phyloP scores from a whole-genome alignment of 2,888 invertebrate species.

The Phalera bucephala region DNA sequence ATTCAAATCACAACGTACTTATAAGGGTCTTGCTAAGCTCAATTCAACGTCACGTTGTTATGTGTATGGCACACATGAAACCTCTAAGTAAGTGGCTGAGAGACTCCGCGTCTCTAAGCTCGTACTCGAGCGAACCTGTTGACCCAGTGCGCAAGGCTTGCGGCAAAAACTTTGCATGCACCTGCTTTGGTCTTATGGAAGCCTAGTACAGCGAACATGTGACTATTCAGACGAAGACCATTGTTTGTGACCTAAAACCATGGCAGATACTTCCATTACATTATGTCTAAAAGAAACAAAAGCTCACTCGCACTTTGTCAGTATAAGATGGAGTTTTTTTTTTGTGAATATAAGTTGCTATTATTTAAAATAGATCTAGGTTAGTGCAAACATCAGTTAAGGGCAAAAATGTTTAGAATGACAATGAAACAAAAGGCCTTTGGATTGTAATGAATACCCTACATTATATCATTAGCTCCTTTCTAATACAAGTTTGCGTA shows the following conservation, averaged over 20 bases:
- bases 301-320: too few relatives aligned
- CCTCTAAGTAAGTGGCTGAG: constrained; percentile 68
- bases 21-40: constrained; percentile 25
- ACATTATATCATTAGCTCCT: constrained; percentile 33
- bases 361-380: too few relatives aligned
- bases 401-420: too few relatives aligned
- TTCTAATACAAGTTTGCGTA: constrained; percentile 36
- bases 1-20: constrained; percentile 20
- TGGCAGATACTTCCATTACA: constrained; percentile 7
- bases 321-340: too few relatives aligned
- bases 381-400: too few relatives aligned
- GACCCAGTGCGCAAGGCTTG: constrained; percentile 69
- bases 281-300: too few relatives aligned
- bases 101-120: constrained; percentile 60
- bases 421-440: constrained; percentile 34
- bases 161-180: constrained; percentile 62
- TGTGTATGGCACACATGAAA: constrained; percentile 43
- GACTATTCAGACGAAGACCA: constrained; percentile 48
- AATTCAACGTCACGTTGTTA: constrained; percentile 31
- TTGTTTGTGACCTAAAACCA: constrained; percentile 54
- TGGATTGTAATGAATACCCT: constrained; percentile 35
- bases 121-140: constrained; percentile 69
- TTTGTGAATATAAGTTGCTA: too few relatives aligned
- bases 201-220: constrained; percentile 40
- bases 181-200: constrained; percentile 50